phyloP scores from a whole-genome alignment of 2,113 vertebrate species.

The Ifrita kowaldi region DNA sequence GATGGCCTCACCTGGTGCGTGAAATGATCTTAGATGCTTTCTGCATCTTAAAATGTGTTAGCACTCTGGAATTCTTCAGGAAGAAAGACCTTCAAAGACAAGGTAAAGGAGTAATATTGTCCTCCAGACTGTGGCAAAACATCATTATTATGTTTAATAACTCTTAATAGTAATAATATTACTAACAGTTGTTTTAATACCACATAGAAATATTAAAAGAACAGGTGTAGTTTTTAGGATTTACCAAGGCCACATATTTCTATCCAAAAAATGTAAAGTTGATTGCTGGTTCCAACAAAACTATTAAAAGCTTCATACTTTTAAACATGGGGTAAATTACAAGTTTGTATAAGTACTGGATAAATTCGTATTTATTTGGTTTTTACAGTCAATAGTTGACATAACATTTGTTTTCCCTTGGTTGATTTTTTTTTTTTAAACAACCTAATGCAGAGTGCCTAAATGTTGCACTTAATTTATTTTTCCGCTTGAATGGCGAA shows the following conservation, averaged over 20 bases:
- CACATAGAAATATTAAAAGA: not conserved
- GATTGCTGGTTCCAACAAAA: not conserved
- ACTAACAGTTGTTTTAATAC: not conserved
- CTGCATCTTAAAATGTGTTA: not conserved
- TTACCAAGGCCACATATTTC: not conserved
- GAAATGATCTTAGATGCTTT: not conserved
- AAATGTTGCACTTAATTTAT: constrained; percentile 67
- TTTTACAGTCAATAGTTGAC: not conserved
- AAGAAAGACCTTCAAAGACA: not conserved
- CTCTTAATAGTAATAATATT: not conserved
- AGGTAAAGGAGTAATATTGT: not conserved
- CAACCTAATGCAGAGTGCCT: not conserved
- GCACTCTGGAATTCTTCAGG: not conserved
- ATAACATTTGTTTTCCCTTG: constrained; percentile 13
- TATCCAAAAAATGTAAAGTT: not conserved
- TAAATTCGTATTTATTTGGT: not conserved
- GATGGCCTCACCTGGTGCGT: not conserved
- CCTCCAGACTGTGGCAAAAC: not conserved
- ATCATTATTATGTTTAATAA: not conserved
- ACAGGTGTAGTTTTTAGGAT: not conserved
- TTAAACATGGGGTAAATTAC: not conserved
- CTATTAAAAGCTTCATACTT: not conserved
- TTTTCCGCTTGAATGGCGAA: constrained; percentile 62
- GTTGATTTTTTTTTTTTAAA: not conserved
- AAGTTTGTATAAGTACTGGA: not conserved